Evolutionary conservation across 2,888 invertebrate species (phyloP).

Genomic region (Eucera pruinosa): DNA sequence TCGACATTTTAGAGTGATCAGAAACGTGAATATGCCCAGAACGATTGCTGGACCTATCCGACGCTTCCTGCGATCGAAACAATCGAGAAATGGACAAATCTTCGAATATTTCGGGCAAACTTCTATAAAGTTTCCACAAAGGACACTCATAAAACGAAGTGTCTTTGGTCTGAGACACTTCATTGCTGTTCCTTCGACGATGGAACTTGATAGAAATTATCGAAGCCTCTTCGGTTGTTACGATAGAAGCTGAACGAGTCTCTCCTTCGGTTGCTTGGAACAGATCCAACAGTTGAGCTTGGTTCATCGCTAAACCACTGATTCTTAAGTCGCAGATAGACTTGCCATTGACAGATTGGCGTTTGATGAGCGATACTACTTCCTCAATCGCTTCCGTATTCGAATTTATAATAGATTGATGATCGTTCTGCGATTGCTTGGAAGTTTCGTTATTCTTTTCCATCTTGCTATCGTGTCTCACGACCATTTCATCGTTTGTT

Average conservation of each 20-base stretch:
- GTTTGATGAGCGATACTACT: constrained; percentile 23
- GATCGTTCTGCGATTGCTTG: not conserved
- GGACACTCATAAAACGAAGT: not conserved
- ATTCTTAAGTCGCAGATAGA: constrained; percentile 36
- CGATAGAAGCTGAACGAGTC: constrained; percentile 24
- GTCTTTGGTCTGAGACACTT: not conserved
- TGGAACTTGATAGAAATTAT: constrained; percentile 44
- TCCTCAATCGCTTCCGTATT: not conserved
- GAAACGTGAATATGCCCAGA: not conserved
- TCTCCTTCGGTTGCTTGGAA: constrained; percentile 12
- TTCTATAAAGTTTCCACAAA: not conserved
- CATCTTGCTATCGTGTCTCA: not conserved
- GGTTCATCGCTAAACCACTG: constrained; percentile 29
- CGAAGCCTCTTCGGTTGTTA: constrained; percentile 23
- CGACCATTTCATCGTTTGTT: not conserved
- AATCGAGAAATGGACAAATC: not conserved
- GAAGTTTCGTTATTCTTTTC: not conserved
- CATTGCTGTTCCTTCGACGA: not conserved
- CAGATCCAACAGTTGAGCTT: constrained; percentile 29
- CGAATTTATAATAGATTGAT: not conserved
- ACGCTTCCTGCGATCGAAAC: not conserved
- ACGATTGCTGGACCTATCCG: not conserved
- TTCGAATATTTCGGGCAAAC: constrained; percentile 13
- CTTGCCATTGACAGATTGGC: constrained; percentile 21
- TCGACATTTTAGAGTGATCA: not conserved